A percentile compares a stretch with the other conserved stretches of the same genome.
These are phyloP conservation scores for Microcaecilia unicolor DNA, from an alignment of 2,797 vertebrate genomes.

Conservation along the genomic window DNA sequence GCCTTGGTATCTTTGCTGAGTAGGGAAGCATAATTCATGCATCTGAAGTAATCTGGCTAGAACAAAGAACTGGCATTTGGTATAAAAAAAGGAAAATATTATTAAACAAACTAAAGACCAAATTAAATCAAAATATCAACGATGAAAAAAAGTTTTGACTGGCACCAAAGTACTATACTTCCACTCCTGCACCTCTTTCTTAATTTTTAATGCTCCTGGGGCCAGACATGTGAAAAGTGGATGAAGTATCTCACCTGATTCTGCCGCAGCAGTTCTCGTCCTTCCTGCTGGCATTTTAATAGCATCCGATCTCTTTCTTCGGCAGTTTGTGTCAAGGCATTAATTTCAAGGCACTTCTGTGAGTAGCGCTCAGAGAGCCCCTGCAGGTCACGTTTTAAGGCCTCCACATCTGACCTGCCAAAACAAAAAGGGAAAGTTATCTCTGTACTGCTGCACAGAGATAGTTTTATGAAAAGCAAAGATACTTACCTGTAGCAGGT, in stretches of 20 bases:
- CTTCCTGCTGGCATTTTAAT: conserved; percentile 69
- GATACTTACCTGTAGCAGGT: neutral
- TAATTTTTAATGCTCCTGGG: no score
- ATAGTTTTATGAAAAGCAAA: no score
- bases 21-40: rapidly evolving
- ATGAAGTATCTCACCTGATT: conserved; percentile 87
- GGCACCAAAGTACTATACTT: no score
- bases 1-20: no score
- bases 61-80: no score
- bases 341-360: conserved; percentile 88
- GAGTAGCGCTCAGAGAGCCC: conserved; percentile 87
- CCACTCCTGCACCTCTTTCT: neutral
- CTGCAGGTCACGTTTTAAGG: conserved; percentile 76
- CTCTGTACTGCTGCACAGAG: neutral
- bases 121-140: no score
- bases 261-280: conserved; percentile 78
- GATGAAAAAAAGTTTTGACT: no score
- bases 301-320: conserved; percentile 70
- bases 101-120: no score
- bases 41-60: no score
- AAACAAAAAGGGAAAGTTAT: neutral
- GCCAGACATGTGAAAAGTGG: neutral
- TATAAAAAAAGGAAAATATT: no score
- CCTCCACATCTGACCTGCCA: conserved; percentile 68
- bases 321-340: conserved; percentile 62